These are phyloP conservation scores for Xanthia icteritia DNA, from an alignment of 2,888 invertebrate species.

Conservation along the genomic window DNA sequence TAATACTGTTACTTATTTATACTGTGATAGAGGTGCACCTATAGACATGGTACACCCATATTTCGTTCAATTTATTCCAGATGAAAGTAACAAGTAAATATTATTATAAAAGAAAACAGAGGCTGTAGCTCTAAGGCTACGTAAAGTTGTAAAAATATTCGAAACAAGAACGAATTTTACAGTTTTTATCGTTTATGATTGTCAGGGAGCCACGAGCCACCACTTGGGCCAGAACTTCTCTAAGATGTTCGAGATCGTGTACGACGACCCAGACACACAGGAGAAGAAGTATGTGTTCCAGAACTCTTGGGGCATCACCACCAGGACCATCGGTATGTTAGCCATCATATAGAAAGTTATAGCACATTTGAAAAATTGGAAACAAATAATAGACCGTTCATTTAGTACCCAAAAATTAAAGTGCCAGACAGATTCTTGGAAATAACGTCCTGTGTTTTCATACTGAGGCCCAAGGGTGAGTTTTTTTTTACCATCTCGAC, in stretches of 20 bases:
- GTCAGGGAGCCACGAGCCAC: conserved; percentile 98
- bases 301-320: conserved; percentile 99
- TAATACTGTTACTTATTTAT: too few species aligned
- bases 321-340: conserved; percentile 96
- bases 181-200: neutral
- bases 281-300: conserved; percentile 97
- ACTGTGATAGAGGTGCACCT: too few species aligned
- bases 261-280: conserved; percentile 97
- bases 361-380: neutral
- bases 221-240: conserved; percentile 99
- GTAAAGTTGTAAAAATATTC: neutral
- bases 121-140: neutral
- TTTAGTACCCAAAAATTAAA: too few species aligned
- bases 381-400: neutral
- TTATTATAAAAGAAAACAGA: neutral
- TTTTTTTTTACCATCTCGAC: too few species aligned
- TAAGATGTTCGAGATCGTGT: conserved; percentile 99
- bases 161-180: neutral
- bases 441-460: too few species aligned
- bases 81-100: too few species aligned
- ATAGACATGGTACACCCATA: too few species aligned
- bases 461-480: too few species aligned
- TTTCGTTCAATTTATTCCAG: too few species aligned
- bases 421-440: neutral
- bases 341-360: neutral